Conservation (phyloP, 2,797 vertebrate genomes). For the Pachyuromys duprasi region DNA sequence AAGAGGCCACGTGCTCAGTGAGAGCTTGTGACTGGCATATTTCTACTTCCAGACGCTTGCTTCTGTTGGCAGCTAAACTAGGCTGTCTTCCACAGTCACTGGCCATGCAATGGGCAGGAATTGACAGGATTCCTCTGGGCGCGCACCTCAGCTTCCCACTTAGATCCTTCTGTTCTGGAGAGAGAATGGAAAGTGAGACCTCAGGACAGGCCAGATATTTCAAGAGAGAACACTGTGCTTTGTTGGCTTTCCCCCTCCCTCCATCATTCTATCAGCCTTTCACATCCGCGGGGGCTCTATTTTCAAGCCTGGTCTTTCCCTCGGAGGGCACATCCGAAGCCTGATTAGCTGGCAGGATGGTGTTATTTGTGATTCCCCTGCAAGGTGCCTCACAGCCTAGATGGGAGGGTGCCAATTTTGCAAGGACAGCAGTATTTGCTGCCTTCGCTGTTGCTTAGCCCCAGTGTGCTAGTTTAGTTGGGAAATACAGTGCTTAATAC, state of each 20-base stretch:
- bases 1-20: neutral
- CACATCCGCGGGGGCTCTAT: constrained; percentile 14
- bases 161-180: neutral
- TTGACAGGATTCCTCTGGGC: neutral
- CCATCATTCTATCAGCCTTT: constrained; percentile 31
- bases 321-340: constrained; percentile 43
- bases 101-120: neutral
- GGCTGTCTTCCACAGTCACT: neutral
- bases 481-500: constrained; percentile 61
- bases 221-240: constrained; percentile 63
- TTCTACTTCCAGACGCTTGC: neutral
- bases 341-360: constrained; percentile 59
- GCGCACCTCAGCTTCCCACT: neutral
- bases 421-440: constrained; percentile 58
- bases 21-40: neutral
- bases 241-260: neutral
- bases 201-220: constrained; percentile 45
- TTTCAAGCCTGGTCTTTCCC: constrained; percentile 61
- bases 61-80: neutral
- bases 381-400: constrained; percentile 59
- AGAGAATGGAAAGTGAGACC: constrained; percentile 19
- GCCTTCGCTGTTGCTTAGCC: neutral
- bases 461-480: constrained; percentile 73
- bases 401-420: constrained; percentile 63
- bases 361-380: constrained; percentile 73